phyloP scores from a whole-genome alignment of 2,888 invertebrate species.

The Dynastes grantii region DNA sequence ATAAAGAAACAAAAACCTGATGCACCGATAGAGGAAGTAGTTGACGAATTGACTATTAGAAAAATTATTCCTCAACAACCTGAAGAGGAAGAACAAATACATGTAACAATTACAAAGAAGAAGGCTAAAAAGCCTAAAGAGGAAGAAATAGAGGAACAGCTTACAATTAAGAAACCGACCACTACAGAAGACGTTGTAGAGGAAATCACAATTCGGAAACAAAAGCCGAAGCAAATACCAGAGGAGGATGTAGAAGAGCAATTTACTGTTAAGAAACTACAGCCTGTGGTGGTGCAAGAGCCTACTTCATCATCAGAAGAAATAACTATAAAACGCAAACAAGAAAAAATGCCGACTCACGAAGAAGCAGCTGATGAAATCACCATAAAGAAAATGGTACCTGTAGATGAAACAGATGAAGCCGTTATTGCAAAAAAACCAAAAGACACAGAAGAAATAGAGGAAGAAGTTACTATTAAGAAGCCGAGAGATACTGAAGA shows the following conservation, averaged over 20 bases:
- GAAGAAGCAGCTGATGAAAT: constrained; percentile 58
- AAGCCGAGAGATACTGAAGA: constrained; percentile 68
- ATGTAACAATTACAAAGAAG: constrained; percentile 67
- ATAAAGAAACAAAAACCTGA: constrained; percentile 59
- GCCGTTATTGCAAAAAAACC: constrained; percentile 61
- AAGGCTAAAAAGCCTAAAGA: constrained; percentile 60
- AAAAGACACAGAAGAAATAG: constrained; percentile 63
- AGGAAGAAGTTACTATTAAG: constrained; percentile 70
- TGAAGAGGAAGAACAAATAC: constrained; percentile 60
- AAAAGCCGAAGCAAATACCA: constrained; percentile 57
- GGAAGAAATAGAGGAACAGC: constrained; percentile 61
- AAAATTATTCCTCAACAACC: constrained; percentile 61
- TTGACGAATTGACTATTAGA: constrained; percentile 55
- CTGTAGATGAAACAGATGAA: constrained; percentile 55
- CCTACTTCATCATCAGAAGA: constrained; percentile 65
- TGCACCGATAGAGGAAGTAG: constrained; percentile 56
- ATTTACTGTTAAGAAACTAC: constrained; percentile 51
- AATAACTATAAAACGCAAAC: constrained; percentile 58
- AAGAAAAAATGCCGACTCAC: constrained; percentile 58
- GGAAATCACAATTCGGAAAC: constrained; percentile 63
- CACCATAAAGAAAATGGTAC: constrained; percentile 55
- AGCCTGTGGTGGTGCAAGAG: constrained; percentile 50
- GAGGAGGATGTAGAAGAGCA: constrained; percentile 63
- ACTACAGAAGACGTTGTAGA: constrained; percentile 58
- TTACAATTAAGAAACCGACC: constrained; percentile 61